These are phyloP conservation scores for Mactromeris polynyma DNA, from an alignment of 2,888 invertebrate species.

Conservation along the genomic window DNA sequence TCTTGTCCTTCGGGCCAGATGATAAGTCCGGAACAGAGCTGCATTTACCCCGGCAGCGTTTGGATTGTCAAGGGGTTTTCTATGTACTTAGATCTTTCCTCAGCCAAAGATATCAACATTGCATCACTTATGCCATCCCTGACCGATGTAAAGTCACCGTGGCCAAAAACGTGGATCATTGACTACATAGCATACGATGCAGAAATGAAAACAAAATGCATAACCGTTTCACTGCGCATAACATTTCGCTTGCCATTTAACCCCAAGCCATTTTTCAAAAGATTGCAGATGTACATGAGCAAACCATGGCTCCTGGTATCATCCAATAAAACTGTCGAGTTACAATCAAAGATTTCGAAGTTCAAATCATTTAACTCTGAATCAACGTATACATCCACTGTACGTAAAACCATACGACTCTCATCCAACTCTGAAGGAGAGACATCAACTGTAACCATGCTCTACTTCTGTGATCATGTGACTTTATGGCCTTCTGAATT, in stretches of 20 bases:
- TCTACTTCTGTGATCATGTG: no score
- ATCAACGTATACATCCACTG: not conserved
- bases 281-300: not conserved
- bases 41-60: not conserved
- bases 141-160: not conserved
- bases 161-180: not conserved
- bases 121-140: not conserved
- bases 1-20: not conserved
- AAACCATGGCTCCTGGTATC: not conserved
- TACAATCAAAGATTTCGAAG: not conserved
- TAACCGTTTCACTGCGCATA: no score
- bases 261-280: not conserved
- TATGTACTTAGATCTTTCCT: not conserved
- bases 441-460: not conserved
- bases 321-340: not conserved
- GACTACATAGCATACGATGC: not conserved
- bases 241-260: not conserved
- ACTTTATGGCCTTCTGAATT: not conserved
- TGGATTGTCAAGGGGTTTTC: not conserved
- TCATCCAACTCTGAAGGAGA: no score
- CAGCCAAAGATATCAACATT: not conserved
- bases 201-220: not conserved
- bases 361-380: not conserved
- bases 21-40: not conserved
- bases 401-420: not conserved